phyloP scores from a whole-genome alignment of 2,888 invertebrate genomes.

The Metellina segmentata region DNA sequence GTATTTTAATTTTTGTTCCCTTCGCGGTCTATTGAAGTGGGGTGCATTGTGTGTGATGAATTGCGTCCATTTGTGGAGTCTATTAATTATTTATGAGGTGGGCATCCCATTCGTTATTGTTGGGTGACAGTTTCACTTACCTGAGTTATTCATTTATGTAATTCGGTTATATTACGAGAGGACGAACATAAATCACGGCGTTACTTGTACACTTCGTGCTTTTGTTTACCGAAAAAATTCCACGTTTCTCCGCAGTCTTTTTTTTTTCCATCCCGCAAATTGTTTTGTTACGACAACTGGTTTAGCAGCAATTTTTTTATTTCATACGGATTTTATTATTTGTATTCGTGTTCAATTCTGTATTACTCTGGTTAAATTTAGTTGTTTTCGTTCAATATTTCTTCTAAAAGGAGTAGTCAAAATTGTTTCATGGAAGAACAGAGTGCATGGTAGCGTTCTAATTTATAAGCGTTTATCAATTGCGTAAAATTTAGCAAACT shows the following conservation, averaged over 20 bases:
- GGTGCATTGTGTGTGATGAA: constrained; percentile 14
- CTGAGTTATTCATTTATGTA: constrained; percentile 1
- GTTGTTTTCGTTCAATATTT: no score
- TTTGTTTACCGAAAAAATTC: background rate
- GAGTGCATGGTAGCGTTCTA: no score
- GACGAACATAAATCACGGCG: background rate
- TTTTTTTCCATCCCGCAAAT: background rate
- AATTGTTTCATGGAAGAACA: no score
- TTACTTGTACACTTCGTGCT: background rate
- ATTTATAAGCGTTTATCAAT: no score
- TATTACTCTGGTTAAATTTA: no score
- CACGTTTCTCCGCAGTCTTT: background rate
- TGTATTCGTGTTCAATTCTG: no score
- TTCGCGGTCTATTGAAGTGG: background rate
- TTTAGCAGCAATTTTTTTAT: no score
- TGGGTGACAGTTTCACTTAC: background rate
- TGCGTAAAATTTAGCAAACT: no score
- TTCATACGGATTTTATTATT: no score
- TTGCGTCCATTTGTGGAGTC: constrained; percentile 7
- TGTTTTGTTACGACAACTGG: no score
- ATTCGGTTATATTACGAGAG: background rate
- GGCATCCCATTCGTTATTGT: background rate
- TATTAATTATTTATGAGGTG: constrained; percentile 51
- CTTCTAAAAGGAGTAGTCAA: no score
- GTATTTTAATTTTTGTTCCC: background rate